Evolutionary conservation across 2,797 vertebrate genomes (phyloP).

Genomic region (Moxostoma hubbsi): DNA sequence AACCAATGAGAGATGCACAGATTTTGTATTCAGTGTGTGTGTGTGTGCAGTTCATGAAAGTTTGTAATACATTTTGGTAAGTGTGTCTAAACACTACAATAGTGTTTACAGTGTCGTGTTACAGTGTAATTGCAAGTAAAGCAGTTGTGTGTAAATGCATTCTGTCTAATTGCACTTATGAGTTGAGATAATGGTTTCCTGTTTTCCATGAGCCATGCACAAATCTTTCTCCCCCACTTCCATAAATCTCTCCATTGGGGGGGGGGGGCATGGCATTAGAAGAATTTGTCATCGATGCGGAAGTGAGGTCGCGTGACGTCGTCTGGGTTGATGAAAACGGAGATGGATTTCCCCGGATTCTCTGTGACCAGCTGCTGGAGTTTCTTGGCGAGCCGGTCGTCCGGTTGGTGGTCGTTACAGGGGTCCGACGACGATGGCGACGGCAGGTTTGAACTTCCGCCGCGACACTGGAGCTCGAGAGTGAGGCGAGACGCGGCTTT

Average conservation of each 20-base stretch:
- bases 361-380: constrained; percentile 97
- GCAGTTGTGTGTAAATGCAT: constrained; percentile 20
- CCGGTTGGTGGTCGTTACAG: constrained; percentile 82
- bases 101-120: constrained; percentile 35
- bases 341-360: constrained; percentile 97
- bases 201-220: constrained; percentile 17
- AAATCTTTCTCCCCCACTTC: constrained; percentile 3
- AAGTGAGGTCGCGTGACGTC: constrained; percentile 96
- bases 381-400: constrained; percentile 95
- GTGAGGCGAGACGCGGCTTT: constrained; percentile 91
- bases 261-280: constrained; percentile 76
- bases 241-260: constrained; percentile 12
- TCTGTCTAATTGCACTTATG: constrained; percentile 79
- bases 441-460: constrained; percentile 82
- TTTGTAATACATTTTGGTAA: background rate
- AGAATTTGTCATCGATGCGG: constrained; percentile 98
- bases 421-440: constrained; percentile 89
- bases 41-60: constrained; percentile 45
- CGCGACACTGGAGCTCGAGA: constrained; percentile 86
- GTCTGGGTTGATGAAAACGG: constrained; percentile 97
- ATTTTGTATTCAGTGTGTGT: no score
- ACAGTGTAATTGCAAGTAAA: constrained; percentile 40
- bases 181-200: constrained; percentile 62
- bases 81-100: background rate
- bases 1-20: no score